These are phyloP conservation scores for Atopsyche davidsoni DNA, from an alignment of 1,140 invertebrate genomes.

Conservation along the genomic window DNA sequence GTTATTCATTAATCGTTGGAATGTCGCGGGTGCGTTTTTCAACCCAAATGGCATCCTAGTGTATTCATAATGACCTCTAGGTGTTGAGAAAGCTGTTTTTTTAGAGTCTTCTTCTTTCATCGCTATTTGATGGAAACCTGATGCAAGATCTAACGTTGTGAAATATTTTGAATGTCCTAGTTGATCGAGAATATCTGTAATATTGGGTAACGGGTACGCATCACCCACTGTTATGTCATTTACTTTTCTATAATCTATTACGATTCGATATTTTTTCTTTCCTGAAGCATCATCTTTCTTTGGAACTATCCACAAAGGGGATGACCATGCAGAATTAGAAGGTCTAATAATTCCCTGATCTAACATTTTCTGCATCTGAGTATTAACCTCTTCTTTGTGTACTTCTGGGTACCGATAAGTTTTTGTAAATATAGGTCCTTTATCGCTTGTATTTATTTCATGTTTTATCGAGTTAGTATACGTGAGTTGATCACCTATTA, in stretches of 20 bases:
- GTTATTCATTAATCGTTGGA: conserved; percentile 35
- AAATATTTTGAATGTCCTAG: conserved; percentile 34
- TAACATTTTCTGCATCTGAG: conserved; percentile 40
- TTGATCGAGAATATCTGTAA: conserved; percentile 36
- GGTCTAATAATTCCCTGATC: conserved; percentile 37
- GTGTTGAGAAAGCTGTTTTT: conserved; percentile 41
- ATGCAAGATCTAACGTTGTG: conserved; percentile 33
- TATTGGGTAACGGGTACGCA: conserved; percentile 48
- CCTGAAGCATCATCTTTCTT: conserved; percentile 39
- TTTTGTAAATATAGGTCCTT: conserved; percentile 32
- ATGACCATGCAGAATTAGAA: conserved; percentile 34
- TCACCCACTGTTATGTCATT: conserved; percentile 39
- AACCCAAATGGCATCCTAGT: conserved; percentile 36
- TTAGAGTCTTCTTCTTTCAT: conserved; percentile 30
- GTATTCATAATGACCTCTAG: conserved; percentile 29
- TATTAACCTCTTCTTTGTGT: conserved; percentile 38
- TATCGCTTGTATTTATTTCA: conserved; percentile 31
- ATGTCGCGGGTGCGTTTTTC: conserved; percentile 33
- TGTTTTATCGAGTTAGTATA: conserved; percentile 23
- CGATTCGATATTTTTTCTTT: conserved; percentile 37
- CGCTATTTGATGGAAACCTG: conserved; percentile 35
- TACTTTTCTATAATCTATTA: conserved; percentile 38
- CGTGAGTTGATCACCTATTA: conserved; percentile 19
- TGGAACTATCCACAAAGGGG: conserved; percentile 38
- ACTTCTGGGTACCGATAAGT: conserved; percentile 35